Evolutionary conservation across 1,140 invertebrate species (phyloP).

Genomic region (Gryon sp.): DNA sequence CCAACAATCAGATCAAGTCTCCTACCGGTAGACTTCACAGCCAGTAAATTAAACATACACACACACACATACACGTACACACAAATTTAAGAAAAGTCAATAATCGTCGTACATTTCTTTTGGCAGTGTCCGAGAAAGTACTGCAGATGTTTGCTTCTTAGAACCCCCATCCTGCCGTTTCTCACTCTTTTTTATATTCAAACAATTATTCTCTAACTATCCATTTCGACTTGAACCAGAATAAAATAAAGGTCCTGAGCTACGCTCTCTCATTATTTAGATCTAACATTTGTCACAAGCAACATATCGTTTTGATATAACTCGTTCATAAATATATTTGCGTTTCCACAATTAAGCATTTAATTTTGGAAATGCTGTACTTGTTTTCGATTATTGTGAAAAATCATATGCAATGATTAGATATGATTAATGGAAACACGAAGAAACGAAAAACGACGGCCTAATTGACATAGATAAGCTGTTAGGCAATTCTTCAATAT

Average conservation of each 20-base stretch:
- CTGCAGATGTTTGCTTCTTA: constrained; percentile 36
- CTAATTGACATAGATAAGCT: constrained; percentile 35
- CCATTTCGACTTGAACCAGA: not conserved
- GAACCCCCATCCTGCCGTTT: too few species aligned
- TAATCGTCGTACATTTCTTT: constrained; percentile 49
- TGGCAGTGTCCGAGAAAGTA: constrained; percentile 49
- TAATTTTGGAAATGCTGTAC: too few species aligned
- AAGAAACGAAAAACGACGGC: constrained; percentile 40
- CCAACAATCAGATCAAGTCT: constrained; percentile 76
- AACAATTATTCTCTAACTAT: not conserved
- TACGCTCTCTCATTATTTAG: constrained; percentile 7
- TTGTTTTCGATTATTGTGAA: too few species aligned
- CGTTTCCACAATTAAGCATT: too few species aligned
- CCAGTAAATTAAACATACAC: constrained; percentile 73
- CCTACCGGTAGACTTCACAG: constrained; percentile 80
- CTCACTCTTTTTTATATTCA: constrained; percentile 21
- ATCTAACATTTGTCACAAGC: constrained; percentile 21
- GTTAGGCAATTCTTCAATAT: constrained; percentile 42
- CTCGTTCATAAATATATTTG: not conserved
- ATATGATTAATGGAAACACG: not conserved
- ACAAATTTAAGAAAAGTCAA: constrained; percentile 56
- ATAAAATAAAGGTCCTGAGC: not conserved
- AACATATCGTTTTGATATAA: constrained; percentile 47
- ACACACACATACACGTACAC: too few species aligned
- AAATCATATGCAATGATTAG: too few species aligned